phyloP scores from a whole-genome alignment of 2,797 vertebrate species.

The Morelia viridis region DNA sequence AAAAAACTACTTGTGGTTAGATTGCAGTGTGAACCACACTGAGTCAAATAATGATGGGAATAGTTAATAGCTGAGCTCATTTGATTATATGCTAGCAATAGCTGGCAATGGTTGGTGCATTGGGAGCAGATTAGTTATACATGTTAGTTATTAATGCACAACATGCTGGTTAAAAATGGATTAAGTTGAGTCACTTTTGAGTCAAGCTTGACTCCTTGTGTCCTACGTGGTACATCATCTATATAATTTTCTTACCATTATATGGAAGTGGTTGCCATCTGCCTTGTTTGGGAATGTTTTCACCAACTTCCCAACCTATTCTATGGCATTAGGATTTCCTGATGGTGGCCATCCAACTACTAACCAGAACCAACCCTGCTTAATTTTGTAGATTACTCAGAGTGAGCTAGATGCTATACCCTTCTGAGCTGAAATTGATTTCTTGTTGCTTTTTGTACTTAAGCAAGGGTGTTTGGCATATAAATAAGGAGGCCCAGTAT shows the following conservation, averaged over 20 bases:
- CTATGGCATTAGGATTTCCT: not conserved
- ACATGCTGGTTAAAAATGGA: conserved; percentile 21
- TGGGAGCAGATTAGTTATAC: conserved; percentile 40
- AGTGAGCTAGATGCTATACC: not conserved
- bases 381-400: not conserved
- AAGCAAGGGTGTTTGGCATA: conserved; percentile 22
- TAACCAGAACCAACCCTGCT: not conserved
- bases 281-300: not conserved
- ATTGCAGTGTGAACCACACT: not conserved
- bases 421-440: not conserved
- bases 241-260: not conserved
- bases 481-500: conserved; percentile 26
- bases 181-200: not conserved
- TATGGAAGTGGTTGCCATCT: not conserved
- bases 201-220: not conserved
- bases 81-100: not conserved
- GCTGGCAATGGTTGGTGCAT: conserved; percentile 30
- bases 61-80: conserved; percentile 33
- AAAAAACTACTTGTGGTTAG: not conserved
- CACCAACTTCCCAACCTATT: not conserved
- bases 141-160: conserved; percentile 36
- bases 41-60: conserved; percentile 25
- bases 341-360: not conserved
- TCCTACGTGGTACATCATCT: not conserved
- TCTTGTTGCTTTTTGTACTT: conserved; percentile 36